These are phyloP conservation scores for Damaliscus lunatus DNA, from an alignment of 2,113 vertebrate genomes.

Conservation along the genomic window DNA sequence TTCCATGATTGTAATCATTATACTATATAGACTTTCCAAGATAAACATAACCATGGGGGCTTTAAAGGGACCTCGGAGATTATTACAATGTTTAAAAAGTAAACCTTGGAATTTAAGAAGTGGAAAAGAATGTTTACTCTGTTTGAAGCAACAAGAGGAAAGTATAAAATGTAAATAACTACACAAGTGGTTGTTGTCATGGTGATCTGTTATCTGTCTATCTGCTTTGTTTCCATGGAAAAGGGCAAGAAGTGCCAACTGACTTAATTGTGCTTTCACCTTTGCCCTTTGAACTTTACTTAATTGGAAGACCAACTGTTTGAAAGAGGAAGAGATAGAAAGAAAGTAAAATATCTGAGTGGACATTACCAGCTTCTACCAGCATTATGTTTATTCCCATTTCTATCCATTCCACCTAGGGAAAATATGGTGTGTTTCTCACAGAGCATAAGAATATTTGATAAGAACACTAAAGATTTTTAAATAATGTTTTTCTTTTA, in stretches of 20 bases:
- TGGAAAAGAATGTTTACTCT: constrained; percentile 10
- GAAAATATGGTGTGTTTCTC: not conserved
- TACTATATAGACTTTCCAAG: not conserved
- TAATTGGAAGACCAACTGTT: not conserved
- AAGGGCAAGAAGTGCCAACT: not conserved
- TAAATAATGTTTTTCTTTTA: not conserved
- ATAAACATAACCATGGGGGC: not conserved
- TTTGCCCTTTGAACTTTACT: constrained; percentile 43
- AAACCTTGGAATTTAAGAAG: not conserved
- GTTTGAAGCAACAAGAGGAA: not conserved
- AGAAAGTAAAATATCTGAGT: not conserved
- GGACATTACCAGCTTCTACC: not conserved
- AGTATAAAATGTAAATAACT: constrained; percentile 47
- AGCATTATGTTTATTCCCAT: not conserved
- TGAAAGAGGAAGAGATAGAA: not conserved
- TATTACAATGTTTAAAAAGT: constrained; percentile 27
- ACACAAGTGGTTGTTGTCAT: not conserved
- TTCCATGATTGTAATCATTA: not conserved
- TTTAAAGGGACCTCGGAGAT: constrained; percentile 17
- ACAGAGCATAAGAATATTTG: not conserved
- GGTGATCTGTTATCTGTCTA: not conserved
- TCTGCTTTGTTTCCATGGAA: constrained; percentile 42
- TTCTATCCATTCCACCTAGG: not conserved
- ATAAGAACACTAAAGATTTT: not conserved
- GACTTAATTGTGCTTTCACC: not conserved